These are phyloP conservation scores for Zaprionus bogoriensis DNA, from an alignment of 2,888 invertebrate genomes.

Conservation along the genomic window DNA sequence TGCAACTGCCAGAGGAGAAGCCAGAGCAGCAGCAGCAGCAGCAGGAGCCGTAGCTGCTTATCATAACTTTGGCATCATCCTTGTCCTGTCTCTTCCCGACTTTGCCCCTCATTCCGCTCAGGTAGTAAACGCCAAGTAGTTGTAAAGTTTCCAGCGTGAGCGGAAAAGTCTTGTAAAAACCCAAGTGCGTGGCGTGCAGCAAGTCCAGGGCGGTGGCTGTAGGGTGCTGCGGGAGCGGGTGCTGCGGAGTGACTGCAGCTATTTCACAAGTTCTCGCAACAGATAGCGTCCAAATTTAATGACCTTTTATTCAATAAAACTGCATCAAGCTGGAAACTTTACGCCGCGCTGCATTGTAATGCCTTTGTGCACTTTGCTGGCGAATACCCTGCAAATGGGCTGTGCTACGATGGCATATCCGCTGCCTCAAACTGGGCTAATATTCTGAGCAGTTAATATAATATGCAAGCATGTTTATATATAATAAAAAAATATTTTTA, in stretches of 20 bases:
- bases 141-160: conserved; percentile 71
- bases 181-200: conserved; percentile 41
- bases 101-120: conserved; percentile 20
- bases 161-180: conserved; percentile 75
- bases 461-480: too few species aligned
- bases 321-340: conserved; percentile 54
- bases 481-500: too few species aligned
- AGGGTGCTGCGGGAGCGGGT: not conserved
- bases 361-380: conserved; percentile 24
- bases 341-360: conserved; percentile 34
- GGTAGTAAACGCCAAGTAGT: conserved; percentile 76
- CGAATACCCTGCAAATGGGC: not conserved
- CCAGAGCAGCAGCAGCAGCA: conserved; percentile 25
- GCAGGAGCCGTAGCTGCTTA: conserved; percentile 52
- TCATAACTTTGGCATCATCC: conserved; percentile 62
- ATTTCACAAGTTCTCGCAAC: conserved; percentile 70
- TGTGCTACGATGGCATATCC: too few species aligned
- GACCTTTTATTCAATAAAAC: conserved; percentile 77
- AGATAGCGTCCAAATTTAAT: conserved; percentile 79
- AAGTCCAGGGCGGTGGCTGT: not conserved
- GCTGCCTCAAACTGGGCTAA: too few species aligned
- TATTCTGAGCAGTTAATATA: not conserved
- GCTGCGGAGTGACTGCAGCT: conserved; percentile 34
- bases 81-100: not conserved
- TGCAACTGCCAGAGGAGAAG: conserved; percentile 5